Evolutionary conservation across 2,113 vertebrate species (phyloP), one percentile per base, ranked within the genome.

Genomic region (Empidonax traillii): DNA sequence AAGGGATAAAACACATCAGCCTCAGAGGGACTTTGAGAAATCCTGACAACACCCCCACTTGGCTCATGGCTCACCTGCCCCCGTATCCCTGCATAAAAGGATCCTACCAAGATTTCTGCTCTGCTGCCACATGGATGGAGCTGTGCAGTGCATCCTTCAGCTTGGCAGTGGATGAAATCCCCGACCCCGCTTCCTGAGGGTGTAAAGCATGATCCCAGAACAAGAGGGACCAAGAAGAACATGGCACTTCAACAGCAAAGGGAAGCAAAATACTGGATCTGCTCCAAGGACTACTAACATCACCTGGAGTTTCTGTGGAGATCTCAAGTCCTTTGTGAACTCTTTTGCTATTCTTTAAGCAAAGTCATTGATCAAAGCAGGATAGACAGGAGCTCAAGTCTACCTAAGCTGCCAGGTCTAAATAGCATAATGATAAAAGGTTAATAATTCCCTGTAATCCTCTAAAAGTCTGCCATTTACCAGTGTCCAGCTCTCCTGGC

Each of bases 1-100:
- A 90, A 73, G 30, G 76, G 71, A 81, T 58, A 67, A 96, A 92
- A 71, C 25, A n/a, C 73, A 79, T 46, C 44, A 74, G 88, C 77
- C 93, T 62, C 66, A 85, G 41, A 72, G 76, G 65, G 86, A 53
- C 53, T 56, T 80, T 31, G 71, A 88, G 86, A 84, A 51, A 74
- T n/a, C 52, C 39, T 93, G 83, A 63, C 47, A 84, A 78, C 25
- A 72, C 9, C 52, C 27, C 11, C 20, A 9, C 47, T 49, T 49
- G 20, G 72, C 47, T 84, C 47, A 77, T 49, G 73, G 49, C 43
- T 88, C 35, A 14, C 17, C 67, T 88, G 72, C 53, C 47, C 52
- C 56, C 65, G 37, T 35, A 72, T 28, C 46, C 35, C 66, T 30
- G 28, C 28, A 51, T 13, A 47, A 43, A 77, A 78, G 46, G 25